Evolutionary conservation across 2,797 vertebrate species (phyloP).

Genomic region (Lacerta bilineata): DNA sequence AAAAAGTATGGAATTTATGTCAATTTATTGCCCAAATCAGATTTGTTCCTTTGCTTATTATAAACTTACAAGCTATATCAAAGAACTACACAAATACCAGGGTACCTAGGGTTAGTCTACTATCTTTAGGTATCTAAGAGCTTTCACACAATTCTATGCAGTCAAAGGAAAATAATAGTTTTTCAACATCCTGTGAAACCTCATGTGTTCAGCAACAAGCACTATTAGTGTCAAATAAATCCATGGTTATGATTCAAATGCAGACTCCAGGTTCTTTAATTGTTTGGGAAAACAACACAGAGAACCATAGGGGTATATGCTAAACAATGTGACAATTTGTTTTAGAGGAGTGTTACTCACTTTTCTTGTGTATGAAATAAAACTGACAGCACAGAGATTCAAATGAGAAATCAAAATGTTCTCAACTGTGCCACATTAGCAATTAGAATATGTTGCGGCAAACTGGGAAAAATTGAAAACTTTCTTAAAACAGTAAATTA

Average conservation of each 20-base stretch:
- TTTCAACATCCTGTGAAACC: background rate
- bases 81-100: background rate
- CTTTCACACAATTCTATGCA: background rate
- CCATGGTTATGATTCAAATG: conserved; percentile 46
- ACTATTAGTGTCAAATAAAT: conserved; percentile 47
- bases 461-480: conserved; percentile 52
- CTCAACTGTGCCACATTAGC: conserved; percentile 46
- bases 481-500: conserved; percentile 69
- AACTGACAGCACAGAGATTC: conserved; percentile 64
- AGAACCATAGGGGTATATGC: conserved; percentile 45
- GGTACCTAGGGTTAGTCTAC: background rate
- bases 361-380: conserved; percentile 55
- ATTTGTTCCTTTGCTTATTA: background rate
- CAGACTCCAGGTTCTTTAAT: background rate
- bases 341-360: conserved; percentile 52
- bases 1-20: background rate
- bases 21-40: background rate
- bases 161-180: background rate
- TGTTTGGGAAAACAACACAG: conserved; percentile 51
- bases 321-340: conserved; percentile 59
- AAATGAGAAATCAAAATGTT: conserved; percentile 63
- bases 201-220: background rate
- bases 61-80: background rate
- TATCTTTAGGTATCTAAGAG: background rate
- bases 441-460: conserved; percentile 64